Evolutionary conservation across 35 echinoderm and acorn worm genomes (phyloP), one percentile per base, ranked within the genome.

Genomic region (Heliocidaris erythrogramma): DNA sequence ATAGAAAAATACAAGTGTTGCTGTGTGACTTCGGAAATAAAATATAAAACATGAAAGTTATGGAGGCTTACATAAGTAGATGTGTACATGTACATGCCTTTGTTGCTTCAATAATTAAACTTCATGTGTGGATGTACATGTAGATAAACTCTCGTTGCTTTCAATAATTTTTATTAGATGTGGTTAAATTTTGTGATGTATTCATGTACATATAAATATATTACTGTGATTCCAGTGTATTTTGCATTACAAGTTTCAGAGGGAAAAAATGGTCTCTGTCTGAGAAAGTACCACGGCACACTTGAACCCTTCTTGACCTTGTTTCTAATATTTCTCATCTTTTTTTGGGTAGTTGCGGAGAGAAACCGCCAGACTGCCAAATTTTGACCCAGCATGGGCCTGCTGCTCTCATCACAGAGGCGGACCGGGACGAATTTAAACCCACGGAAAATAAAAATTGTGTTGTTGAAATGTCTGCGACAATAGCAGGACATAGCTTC

Each of bases 341-440:
- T 78, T 21, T 78, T 78, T n/a, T 21, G 65, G 65, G 65, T 78
- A 78, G 65, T 27, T n/a, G 65, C 0, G 65, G 27, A 78, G 65
- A 78, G 65, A 78, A 78, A 78, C 65, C 65, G 65, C 65, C 65
- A 78, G 65, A 78, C 65, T 78, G 65, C 65, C 65, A 18, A 78
- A 78, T n/a, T 78, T 78, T 78, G 65, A 78, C 65, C 65, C 65
- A 78, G 65, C 65, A n/a, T 78, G 65, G n/a, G 65, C 17, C 21
- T 78, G 65, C 27, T 17, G 14, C 21, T 78, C 65, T 78, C 27
- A 24, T 78, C 65, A 78, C 65, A 78, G 21, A 78, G 65, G 65
- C 65, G 65, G 27, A 78, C 65, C 2, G 27, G 65, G 65, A 78
- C 21, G 27, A 78, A 78, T 78, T 78, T 78, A 78, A 78, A 78